Evolutionary conservation across 2,888 invertebrate species (phyloP), one percentile per base, ranked within the genome.

Genomic region (Gerris lacustris): DNA sequence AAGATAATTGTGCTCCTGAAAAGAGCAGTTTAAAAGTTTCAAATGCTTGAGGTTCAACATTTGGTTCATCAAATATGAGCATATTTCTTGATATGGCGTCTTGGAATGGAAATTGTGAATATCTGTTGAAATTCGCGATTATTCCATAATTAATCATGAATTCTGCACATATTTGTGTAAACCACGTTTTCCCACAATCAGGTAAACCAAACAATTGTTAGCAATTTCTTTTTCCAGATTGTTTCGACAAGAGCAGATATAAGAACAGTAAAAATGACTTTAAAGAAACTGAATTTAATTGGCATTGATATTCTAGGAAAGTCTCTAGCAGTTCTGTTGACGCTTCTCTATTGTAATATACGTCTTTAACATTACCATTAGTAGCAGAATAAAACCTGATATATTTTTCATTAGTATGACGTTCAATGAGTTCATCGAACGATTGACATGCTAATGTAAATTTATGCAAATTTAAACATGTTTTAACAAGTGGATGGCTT

Each of bases 61-160:
- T n/a, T n/a, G n/a, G n/a, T n/a, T n/a, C n/a, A n/a, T n/a, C n/a
- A n/a, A n/a, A 64, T n/a, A 64, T 17, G 6, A 64, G n/a, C 7
- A 64, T n/a, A n/a, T 64, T 64, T 18, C 64, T 6, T 9, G 7
- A 6, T 64, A 18, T n/a, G n/a, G 7, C 6, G n/a, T 64, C 64
- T n/a, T 64, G 64, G n/a, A 64, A 64, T 18, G 64, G 64, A 18
- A 64, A 64, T 64, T 64, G 64, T 17, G n/a, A 17, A 64, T 64
- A 64, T 64, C n/a, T n/a, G 31, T 64, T 64, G n/a, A 6, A 64
- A 64, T 64, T 64, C 7, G 64, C 64, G n/a, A 64, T 64, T n/a
- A 17, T 17, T 9, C 64, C 64, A n/a, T n/a, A 17, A 64, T 64
- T 64, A 18, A 64, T n/a, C 64, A 64, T 64, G n/a, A 64, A 64